These are phyloP conservation scores for Trogon surrucura DNA, from an alignment of 2,113 vertebrate genomes.

Conservation along the genomic window DNA sequence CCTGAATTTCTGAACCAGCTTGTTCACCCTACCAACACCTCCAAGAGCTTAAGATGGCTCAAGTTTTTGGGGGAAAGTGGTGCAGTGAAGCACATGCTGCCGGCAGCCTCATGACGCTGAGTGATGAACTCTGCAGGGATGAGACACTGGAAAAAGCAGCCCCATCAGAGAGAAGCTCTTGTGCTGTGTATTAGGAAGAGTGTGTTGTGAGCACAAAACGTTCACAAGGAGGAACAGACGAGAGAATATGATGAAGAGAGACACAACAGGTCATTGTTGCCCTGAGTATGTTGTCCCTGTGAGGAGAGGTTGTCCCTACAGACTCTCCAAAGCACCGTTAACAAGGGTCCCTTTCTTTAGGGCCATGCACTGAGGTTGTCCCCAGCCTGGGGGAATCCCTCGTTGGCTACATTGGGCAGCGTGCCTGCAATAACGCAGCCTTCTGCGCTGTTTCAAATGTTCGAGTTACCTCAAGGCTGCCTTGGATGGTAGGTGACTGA, in stretches of 20 bases:
- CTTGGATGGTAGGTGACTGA: background rate
- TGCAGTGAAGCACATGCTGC: background rate
- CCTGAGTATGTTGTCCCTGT: fast-evolving
- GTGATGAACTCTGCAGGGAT: background rate
- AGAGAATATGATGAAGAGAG: background rate
- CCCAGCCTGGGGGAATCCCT: background rate
- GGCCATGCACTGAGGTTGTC: fast-evolving
- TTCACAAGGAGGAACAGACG: background rate
- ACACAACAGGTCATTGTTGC: background rate
- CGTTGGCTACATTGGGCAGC: background rate
- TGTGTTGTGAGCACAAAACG: background rate
- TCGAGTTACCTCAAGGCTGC: fast-evolving
- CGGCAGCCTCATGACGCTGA: background rate
- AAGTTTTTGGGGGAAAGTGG: background rate
- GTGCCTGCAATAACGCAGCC: background rate
- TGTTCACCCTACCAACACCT: conserved; percentile 1
- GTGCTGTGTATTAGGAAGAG: background rate
- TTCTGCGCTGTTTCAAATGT: fast-evolving
- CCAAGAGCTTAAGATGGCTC: background rate
- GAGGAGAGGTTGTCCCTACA: background rate
- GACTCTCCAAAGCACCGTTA: background rate
- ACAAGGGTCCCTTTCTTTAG: background rate
- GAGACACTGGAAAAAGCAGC: conserved; percentile 1
- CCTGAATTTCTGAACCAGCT: background rate
- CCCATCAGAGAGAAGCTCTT: background rate